These are phyloP conservation scores for Ditula angustiorana DNA, from an alignment of 2,888 invertebrate species.

Conservation along the genomic window DNA sequence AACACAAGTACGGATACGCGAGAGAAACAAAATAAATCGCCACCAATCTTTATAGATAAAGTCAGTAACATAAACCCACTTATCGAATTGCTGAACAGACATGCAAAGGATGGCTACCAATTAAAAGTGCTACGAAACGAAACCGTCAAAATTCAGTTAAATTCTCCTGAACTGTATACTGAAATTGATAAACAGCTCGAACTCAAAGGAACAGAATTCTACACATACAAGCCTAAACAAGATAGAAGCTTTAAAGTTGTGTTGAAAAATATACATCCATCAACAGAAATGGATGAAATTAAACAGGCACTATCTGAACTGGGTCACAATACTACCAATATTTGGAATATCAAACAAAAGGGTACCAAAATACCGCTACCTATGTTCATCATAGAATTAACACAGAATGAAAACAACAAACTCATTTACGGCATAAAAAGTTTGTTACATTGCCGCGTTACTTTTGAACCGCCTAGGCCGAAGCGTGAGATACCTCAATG, in stretches of 20 bases:
- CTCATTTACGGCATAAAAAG: constrained; percentile 29
- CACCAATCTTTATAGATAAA: constrained; percentile 40
- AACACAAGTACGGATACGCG: background rate
- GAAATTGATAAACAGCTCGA: constrained; percentile 27
- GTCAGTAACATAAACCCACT: constrained; percentile 41
- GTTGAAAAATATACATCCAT: constrained; percentile 40
- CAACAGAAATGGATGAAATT: constrained; percentile 38
- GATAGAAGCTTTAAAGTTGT: constrained; percentile 36
- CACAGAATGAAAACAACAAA: background rate
- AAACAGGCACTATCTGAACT: constrained; percentile 26
- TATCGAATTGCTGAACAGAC: constrained; percentile 35
- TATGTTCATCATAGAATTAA: constrained; percentile 19
- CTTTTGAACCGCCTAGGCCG: constrained; percentile 21
- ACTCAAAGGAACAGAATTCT: constrained; percentile 37
- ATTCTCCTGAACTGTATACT: constrained; percentile 25
- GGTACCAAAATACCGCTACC: constrained; percentile 25
- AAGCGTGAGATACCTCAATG: constrained; percentile 21
- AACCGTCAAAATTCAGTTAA: constrained; percentile 27
- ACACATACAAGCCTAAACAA: constrained; percentile 41
- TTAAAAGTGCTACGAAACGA: constrained; percentile 11
- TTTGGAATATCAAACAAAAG: constrained; percentile 37
- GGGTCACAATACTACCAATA: constrained; percentile 20
- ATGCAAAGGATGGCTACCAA: constrained; percentile 7
- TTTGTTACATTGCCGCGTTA: constrained; percentile 19
- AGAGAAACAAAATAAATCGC: constrained; percentile 12